A percentile compares a stretch with the other conserved stretches of the same genome.
These are phyloP conservation scores for Phrynosoma platyrhinos DNA, from an alignment of 2,113 vertebrate species.

Conservation along the genomic window DNA sequence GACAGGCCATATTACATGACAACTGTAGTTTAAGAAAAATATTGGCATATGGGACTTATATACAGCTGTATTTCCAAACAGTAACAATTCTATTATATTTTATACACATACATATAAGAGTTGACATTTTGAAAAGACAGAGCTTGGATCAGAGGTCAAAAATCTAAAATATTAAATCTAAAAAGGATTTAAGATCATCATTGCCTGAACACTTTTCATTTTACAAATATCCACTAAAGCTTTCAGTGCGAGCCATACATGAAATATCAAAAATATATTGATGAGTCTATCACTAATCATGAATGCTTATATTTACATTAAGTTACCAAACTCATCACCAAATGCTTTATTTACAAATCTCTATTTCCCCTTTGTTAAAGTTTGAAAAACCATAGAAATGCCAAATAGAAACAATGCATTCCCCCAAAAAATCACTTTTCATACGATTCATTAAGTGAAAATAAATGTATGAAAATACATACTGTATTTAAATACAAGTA, in stretches of 20 bases:
- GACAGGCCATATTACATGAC: conserved; percentile 67
- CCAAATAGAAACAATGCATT: conserved; percentile 78
- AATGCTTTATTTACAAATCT: conserved; percentile 86
- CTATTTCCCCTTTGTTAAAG: conserved; percentile 76
- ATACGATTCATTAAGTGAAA: conserved; percentile 73
- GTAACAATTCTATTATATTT: conserved; percentile 57
- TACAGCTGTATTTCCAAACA: conserved; percentile 56
- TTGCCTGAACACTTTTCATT: conserved; percentile 59
- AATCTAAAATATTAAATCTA: conserved; percentile 73
- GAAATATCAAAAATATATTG: conserved; percentile 88
- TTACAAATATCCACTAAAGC: conserved; percentile 63
- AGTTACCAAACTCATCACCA: conserved; percentile 79
- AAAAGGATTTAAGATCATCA: conserved; percentile 66
- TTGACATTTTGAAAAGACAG: conserved; percentile 67
- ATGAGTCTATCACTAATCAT: conserved; percentile 81
- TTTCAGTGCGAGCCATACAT: conserved; percentile 74
- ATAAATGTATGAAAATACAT: conserved; percentile 77
- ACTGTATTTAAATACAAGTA: conserved; percentile 53
- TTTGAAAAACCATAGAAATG: conserved; percentile 84
- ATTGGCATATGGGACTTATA: conserved; percentile 63
- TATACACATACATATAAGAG: conserved; percentile 66
- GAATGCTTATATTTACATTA: conserved; percentile 82
- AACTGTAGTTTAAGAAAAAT: conserved; percentile 65
- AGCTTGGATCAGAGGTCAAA: conserved; percentile 67
- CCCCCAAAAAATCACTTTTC: conserved; percentile 72